Evolutionary conservation across 2,797 vertebrate genomes (phyloP).

Genomic region (Neopelma chrysocephalum): DNA sequence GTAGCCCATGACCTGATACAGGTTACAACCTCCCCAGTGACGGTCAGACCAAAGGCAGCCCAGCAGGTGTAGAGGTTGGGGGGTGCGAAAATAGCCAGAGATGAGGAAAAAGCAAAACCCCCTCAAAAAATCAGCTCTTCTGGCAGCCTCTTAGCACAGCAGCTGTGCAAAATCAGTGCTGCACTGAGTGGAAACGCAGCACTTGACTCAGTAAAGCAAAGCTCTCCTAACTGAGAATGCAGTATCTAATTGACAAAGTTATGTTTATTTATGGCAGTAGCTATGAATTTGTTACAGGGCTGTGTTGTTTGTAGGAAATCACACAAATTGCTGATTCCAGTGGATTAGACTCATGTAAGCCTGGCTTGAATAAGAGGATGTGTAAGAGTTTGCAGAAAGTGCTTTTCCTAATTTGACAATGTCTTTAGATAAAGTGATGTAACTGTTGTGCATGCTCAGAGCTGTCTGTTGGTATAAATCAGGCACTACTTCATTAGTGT

Average conservation of each 20-base stretch:
- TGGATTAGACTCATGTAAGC: neutral
- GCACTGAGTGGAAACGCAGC: neutral
- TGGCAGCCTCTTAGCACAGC: neutral
- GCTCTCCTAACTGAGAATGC: neutral
- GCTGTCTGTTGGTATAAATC: neutral
- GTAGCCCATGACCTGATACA: accelerated
- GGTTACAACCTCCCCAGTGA: neutral
- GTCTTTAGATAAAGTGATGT: neutral
- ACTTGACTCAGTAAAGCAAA: neutral
- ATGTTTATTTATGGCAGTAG: neutral
- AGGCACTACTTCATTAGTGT: neutral
- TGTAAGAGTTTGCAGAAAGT: neutral
- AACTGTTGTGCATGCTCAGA: neutral
- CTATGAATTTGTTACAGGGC: neutral
- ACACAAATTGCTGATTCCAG: neutral
- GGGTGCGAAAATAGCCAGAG: neutral
- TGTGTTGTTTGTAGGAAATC: neutral
- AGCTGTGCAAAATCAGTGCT: accelerated
- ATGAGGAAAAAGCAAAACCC: neutral
- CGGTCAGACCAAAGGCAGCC: neutral
- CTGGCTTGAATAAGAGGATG: neutral
- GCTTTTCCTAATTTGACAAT: neutral
- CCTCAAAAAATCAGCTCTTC: neutral
- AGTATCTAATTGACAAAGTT: neutral
- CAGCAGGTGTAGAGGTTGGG: neutral